Conservation (phyloP, 2,113 vertebrate species). For the Xenopus borealis region DNA sequence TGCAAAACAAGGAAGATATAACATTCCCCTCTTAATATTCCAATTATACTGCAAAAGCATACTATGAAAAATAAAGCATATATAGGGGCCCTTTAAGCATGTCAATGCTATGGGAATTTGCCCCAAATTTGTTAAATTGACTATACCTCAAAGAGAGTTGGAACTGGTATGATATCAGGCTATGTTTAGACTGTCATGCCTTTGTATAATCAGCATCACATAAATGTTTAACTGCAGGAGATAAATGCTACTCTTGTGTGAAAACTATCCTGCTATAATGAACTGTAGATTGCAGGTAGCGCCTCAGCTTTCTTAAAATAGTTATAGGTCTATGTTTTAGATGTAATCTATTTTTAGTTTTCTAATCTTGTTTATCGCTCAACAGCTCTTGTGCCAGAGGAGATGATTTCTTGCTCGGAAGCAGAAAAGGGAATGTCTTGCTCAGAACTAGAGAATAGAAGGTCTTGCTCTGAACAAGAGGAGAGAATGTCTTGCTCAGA, state of each 20-base stretch:
- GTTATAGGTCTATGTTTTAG: constrained; percentile 25
- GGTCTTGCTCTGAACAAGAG: too few species aligned
- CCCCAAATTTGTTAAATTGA: too few species aligned
- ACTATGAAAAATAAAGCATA: too few species aligned
- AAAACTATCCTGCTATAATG: constrained; percentile 11
- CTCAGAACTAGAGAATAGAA: too few species aligned
- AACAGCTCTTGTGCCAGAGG: constrained; percentile 6
- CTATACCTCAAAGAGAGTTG: too few species aligned
- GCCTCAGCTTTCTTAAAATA: constrained; percentile 2
- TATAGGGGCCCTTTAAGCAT: too few species aligned
- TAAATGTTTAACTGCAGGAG: constrained; percentile 42
- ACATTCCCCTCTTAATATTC: too few species aligned
- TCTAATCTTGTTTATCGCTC: constrained; percentile 30
- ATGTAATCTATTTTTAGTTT: constrained; percentile 38
- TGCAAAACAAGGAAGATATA: too few species aligned
- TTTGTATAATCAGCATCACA: constrained; percentile 35
- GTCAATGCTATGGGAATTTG: too few species aligned
- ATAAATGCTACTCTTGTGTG: constrained; percentile 36
- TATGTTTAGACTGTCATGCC: constrained; percentile 34
- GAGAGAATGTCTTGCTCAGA: too few species aligned
- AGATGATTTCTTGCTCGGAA: constrained; percentile 11
- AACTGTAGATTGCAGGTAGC: constrained; percentile 14
- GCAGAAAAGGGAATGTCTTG: neutral
- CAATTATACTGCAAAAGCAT: too few species aligned
- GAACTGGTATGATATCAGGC: neutral